Conservation (phyloP, 1,140 invertebrate species). For the Lucilia cuprina region DNA sequence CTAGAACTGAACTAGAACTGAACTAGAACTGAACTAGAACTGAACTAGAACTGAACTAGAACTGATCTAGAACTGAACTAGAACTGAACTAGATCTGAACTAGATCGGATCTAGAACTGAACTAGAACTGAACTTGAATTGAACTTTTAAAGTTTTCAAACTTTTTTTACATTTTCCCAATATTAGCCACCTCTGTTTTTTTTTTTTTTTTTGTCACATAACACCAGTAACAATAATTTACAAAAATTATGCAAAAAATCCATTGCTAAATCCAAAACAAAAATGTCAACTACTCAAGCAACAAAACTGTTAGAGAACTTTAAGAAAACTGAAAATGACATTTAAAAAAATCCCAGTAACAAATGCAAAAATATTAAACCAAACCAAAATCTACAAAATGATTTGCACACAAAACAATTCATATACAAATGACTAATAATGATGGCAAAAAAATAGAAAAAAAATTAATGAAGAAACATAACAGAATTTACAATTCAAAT, state of each 20-base stretch:
- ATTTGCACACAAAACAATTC: not conserved
- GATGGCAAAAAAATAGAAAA: not conserved
- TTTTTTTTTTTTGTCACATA: too few species aligned
- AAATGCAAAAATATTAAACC: not conserved
- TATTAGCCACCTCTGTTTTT: not conserved
- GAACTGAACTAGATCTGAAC: too few species aligned
- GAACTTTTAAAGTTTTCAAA: too few species aligned
- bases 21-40: too few species aligned
- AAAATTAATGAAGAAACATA: not conserved
- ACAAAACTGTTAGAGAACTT: not conserved
- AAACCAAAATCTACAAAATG: not conserved
- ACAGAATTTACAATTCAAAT: not conserved
- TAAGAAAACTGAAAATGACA: not conserved
- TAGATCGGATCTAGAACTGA: too few species aligned
- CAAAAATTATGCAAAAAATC: not conserved
- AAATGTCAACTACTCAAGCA: not conserved
- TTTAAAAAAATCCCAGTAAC: not conserved
- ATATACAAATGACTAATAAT: constrained; percentile 3
- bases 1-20: too few species aligned
- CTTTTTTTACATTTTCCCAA: too few species aligned
- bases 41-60: too few species aligned
- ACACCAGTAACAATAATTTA: too few species aligned
- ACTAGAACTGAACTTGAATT: too few species aligned
- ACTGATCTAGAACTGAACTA: too few species aligned
- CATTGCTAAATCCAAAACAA: not conserved